These are phyloP conservation scores for Gryllus longicercus DNA, from an alignment of 2,888 invertebrate genomes.

Conservation along the genomic window DNA sequence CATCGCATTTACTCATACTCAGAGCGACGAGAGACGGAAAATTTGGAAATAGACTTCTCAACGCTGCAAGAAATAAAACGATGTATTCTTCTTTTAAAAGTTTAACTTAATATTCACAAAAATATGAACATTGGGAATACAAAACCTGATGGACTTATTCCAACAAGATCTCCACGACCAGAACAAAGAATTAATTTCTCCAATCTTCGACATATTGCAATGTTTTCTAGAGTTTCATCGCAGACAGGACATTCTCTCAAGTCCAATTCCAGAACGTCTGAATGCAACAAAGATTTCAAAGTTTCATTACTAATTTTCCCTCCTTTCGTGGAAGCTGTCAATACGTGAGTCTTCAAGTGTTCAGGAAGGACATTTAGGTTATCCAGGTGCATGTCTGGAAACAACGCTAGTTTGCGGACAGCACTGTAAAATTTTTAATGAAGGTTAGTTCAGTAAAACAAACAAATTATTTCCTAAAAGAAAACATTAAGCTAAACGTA, in stretches of 20 bases:
- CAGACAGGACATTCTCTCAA: constrained; percentile 42
- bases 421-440: not conserved
- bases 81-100: too few relatives aligned
- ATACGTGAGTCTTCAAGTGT: constrained; percentile 20
- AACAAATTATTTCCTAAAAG: not conserved
- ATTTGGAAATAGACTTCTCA: constrained; percentile 42
- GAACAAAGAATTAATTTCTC: constrained; percentile 41
- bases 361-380: not conserved
- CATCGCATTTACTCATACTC: constrained; percentile 41
- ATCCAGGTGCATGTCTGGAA: not conserved
- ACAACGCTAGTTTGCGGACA: not conserved
- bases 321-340: constrained; percentile 21
- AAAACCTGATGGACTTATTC: constrained; percentile 22
- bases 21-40: constrained; percentile 42
- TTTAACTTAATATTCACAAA: not conserved
- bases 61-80: constrained; percentile 40
- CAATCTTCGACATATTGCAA: constrained; percentile 42
- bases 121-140: not conserved
- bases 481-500: not conserved
- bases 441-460: not conserved
- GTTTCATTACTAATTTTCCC: constrained; percentile 36
- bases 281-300: constrained; percentile 42
- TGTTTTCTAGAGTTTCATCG: constrained; percentile 43
- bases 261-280: constrained; percentile 42
- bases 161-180: constrained; percentile 11